Evolutionary conservation across 2,113 vertebrate genomes (phyloP).

Genomic region (Microtus ochrogaster): DNA sequence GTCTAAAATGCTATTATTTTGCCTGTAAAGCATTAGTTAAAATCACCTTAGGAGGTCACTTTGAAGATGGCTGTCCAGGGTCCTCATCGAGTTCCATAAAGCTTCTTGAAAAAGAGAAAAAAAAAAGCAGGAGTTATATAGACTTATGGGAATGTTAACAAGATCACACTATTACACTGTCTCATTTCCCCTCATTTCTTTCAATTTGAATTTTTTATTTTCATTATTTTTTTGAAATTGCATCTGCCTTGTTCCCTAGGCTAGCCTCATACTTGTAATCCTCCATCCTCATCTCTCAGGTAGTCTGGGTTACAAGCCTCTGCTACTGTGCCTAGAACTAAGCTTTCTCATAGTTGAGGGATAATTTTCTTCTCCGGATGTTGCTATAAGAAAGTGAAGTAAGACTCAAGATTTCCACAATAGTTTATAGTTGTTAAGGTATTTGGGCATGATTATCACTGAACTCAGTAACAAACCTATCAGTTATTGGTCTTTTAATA

Average conservation of each 20-base stretch:
- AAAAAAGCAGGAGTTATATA: background rate
- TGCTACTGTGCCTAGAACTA: background rate
- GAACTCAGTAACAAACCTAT: background rate
- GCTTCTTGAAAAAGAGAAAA: conserved; percentile 58
- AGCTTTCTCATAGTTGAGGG: background rate
- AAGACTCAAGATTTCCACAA: background rate
- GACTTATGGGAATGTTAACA: background rate
- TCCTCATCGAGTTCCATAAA: conserved; percentile 48
- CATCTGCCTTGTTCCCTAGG: background rate
- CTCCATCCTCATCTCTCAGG: background rate
- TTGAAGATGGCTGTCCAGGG: conserved; percentile 42
- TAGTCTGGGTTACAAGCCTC: background rate
- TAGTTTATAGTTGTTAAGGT: background rate
- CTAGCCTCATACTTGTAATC: background rate
- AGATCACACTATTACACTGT: background rate
- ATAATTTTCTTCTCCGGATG: background rate
- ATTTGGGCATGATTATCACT: background rate
- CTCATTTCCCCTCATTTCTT: background rate
- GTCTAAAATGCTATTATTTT: conserved; percentile 4
- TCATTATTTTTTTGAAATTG: background rate
- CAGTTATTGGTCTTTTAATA: background rate
- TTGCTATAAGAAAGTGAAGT: background rate
- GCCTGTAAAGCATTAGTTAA: conserved; percentile 42
- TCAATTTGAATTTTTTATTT: background rate
- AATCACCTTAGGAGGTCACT: conserved; percentile 64